Evolutionary conservation across 2,113 vertebrate genomes (phyloP).

Genomic region (Siniperca knerii): DNA sequence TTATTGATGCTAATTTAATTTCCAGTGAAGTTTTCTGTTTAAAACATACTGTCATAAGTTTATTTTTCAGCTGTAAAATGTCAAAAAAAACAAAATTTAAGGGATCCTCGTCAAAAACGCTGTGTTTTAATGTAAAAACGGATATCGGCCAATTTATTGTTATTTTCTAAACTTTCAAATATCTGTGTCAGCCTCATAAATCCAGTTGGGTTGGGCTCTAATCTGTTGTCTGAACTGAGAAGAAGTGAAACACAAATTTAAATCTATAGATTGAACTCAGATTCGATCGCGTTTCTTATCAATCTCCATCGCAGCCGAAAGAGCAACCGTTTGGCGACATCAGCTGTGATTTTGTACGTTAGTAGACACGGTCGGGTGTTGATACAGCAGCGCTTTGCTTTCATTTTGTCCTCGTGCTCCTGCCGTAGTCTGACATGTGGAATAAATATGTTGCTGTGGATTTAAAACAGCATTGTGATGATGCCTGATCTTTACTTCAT

Average conservation of each 20-base stretch:
- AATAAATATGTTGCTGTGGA: conserved; percentile 66
- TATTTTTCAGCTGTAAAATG: too few relatives aligned
- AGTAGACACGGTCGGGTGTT: neutral
- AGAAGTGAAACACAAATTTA: neutral
- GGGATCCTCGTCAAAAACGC: too few relatives aligned
- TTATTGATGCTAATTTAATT: too few relatives aligned
- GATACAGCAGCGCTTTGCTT: neutral
- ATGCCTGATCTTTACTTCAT: conserved; percentile 54
- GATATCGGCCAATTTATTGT: too few relatives aligned
- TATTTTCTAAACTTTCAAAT: too few relatives aligned
- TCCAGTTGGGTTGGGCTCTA: neutral
- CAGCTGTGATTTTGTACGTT: neutral
- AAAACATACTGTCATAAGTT: too few relatives aligned
- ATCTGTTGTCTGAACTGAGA: neutral
- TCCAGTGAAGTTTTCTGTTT: too few relatives aligned
- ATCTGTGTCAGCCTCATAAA: too few relatives aligned
- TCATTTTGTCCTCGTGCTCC: neutral
- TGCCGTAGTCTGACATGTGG: conserved; percentile 35
- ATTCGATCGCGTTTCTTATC: neutral
- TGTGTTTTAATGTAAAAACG: too few relatives aligned
- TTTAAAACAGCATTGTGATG: conserved; percentile 46
- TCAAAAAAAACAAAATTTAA: too few relatives aligned
- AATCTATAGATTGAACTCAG: neutral
- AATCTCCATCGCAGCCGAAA: too few relatives aligned
- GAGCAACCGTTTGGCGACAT: neutral